These are phyloP conservation scores for Oryzias javanicus DNA, from an alignment of 2,113 vertebrate species.

Conservation along the genomic window DNA sequence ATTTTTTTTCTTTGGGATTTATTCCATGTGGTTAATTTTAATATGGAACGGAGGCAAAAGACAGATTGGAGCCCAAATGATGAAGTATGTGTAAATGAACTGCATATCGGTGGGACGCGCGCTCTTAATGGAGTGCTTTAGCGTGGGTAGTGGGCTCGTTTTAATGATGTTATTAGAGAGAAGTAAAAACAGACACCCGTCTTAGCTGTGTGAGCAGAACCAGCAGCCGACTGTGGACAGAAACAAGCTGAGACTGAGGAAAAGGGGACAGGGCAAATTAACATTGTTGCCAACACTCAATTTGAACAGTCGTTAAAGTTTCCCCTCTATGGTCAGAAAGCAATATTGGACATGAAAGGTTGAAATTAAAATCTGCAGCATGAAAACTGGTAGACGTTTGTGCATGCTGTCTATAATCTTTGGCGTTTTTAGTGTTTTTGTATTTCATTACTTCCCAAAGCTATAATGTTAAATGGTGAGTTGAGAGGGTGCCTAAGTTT, in stretches of 20 bases:
- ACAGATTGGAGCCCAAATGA: slow-evolving; percentile 13
- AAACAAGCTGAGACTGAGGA: slow-evolving; percentile 42
- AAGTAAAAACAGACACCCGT: slow-evolving; percentile 21
- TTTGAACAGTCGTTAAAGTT: slow-evolving; percentile 50
- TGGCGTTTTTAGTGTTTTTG: slow-evolving; percentile 45
- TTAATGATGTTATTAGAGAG: slow-evolving; percentile 45
- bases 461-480: slow-evolving; percentile 31
- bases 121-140: slow-evolving; percentile 10
- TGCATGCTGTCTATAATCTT: slow-evolving; percentile 21
- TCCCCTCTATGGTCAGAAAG: slow-evolving; percentile 40
- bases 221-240: slow-evolving; percentile 33
- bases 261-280: slow-evolving; percentile 43
- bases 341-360: slow-evolving; percentile 49
- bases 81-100: slow-evolving; percentile 16
- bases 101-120: slow-evolving; percentile 12
- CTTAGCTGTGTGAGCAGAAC: slow-evolving; percentile 17
- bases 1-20: slow-evolving; percentile 20
- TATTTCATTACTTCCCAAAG: slow-evolving; percentile 52
- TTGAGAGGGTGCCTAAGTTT: slow-evolving; percentile 17
- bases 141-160: slow-evolving; percentile 24
- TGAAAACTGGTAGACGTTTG: slow-evolving; percentile 31
- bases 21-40: slow-evolving; percentile 8
- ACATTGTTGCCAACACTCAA: slow-evolving; percentile 43
- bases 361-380: slow-evolving; percentile 47
- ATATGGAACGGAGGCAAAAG: slow-evolving; percentile 21